phyloP scores from a whole-genome alignment of 2,113 vertebrate genomes.

The Megaleporinus macrocephalus region DNA sequence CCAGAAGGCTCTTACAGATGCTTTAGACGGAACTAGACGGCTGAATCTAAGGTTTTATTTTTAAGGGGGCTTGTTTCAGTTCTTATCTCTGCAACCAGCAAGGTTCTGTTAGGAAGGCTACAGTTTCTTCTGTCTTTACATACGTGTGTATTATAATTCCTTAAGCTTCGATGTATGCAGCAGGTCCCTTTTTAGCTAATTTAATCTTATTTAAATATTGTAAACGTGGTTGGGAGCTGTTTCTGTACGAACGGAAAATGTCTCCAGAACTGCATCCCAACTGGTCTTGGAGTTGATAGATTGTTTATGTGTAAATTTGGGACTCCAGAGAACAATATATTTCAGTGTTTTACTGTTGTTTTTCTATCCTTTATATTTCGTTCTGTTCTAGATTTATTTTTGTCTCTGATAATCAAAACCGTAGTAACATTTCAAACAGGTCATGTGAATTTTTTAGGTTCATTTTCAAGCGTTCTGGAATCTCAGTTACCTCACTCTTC shows the following conservation, averaged over 20 bases:
- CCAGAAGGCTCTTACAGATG: not conserved
- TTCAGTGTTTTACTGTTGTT: conserved; percentile 73
- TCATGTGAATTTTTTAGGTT: conserved; percentile 74
- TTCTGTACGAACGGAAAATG: conserved; percentile 65
- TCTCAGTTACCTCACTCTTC: conserved; percentile 79
- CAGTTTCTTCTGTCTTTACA: conserved; percentile 68
- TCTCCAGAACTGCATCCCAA: conserved; percentile 73
- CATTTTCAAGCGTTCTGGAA: conserved; percentile 70
- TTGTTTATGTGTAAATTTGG: conserved; percentile 82
- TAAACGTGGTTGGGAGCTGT: conserved; percentile 70
- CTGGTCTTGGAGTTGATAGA: conserved; percentile 79
- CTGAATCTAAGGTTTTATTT: not conserved
- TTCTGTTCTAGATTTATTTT: conserved; percentile 56
- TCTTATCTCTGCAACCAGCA: conserved; percentile 49
- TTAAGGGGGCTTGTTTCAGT: not conserved
- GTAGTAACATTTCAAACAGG: conserved; percentile 72
- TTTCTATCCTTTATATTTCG: conserved; percentile 56
- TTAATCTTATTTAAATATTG: conserved; percentile 82
- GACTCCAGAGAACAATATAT: conserved; percentile 79
- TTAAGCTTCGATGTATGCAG: conserved; percentile 80
- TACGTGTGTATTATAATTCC: conserved; percentile 78
- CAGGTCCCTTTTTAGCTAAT: conserved; percentile 78
- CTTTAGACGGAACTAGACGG: not conserved
- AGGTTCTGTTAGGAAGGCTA: conserved; percentile 63
- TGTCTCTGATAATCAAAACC: conserved; percentile 75